These are phyloP conservation scores for Andrena bicolor DNA, from an alignment of 2,888 invertebrate genomes.

Conservation along the genomic window DNA sequence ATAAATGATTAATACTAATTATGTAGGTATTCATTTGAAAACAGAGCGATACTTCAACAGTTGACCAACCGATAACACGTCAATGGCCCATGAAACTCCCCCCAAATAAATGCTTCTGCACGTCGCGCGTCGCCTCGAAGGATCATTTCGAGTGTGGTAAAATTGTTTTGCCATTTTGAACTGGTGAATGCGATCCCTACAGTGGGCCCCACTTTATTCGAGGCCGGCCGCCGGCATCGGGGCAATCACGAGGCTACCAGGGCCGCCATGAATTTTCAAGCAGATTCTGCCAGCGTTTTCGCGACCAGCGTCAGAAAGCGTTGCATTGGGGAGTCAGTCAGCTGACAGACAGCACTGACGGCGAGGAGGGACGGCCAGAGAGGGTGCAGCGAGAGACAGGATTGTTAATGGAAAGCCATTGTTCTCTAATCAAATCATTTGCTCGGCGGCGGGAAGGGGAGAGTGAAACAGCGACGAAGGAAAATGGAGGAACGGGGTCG, in stretches of 20 bases:
- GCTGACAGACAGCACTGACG: constrained; percentile 78
- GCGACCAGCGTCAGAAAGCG: constrained; percentile 48
- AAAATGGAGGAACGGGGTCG: constrained; percentile 42
- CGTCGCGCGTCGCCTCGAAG: no score
- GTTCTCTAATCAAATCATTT: constrained; percentile 85
- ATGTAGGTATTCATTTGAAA: no score
- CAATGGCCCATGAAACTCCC: no score
- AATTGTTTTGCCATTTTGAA: background rate
- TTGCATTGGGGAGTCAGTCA: constrained; percentile 69
- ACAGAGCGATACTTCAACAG: no score
- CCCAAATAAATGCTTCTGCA: no score
- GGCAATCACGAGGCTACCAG: constrained; percentile 3
- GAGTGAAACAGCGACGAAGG: constrained; percentile 42
- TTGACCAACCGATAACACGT: no score
- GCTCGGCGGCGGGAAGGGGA: constrained; percentile 77
- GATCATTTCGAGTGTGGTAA: no score
- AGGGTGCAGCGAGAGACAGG: constrained; percentile 69
- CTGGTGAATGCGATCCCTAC: background rate
- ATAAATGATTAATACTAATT: no score
- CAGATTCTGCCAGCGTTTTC: constrained; percentile 55
- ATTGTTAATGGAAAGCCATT: constrained; percentile 85
- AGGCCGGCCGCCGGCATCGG: background rate
- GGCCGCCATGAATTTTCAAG: constrained; percentile 63
- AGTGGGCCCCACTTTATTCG: background rate
- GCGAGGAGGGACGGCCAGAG: constrained; percentile 49